Evolutionary conservation across 2,797 vertebrate species (phyloP), one percentile per base, ranked within the genome.

Genomic region (Acrossocheilus wenchowensis): DNA sequence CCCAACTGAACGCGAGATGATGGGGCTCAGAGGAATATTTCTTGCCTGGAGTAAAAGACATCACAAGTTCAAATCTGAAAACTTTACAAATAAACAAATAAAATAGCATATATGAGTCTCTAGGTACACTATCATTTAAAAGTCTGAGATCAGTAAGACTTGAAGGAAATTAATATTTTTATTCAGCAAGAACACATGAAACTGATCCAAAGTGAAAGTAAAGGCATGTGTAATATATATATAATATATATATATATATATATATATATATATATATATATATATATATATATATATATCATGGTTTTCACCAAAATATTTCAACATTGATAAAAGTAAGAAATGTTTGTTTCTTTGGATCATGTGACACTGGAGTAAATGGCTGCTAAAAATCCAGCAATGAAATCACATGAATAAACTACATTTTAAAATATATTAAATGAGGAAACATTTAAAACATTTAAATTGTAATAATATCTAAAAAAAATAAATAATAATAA

Each of bases 1-100:
- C 54, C 54, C 1, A 43, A 62, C 2, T 62, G 77, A 62, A 62
- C 0, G 2, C 0, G 8, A 78, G 77, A 43, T 48, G 71, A 60
- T 78, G 71, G 23, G 71, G 41, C 23, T 73, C n/a, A 15, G 43
- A 48, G 43, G 23, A 41, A 60, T 43, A 62, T 77, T 52, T 77
- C 5, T 52, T 52, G 48, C 17, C 73, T 36, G 9, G 17, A 75
- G 73, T 34, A 75, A 75, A 5, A 75, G 0, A 5, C 26, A 30
- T 21, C 15, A 50, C 8, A 34, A 34, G 73, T 52, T 21, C 4
- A 52, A 19, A 50, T 10, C 26, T 52, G 11, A 50, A 77, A 52
- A 77, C 19, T 1, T 77, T 34, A 52, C 30, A 77, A 77, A 74
- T 74, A 74, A 73, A 73, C 43, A 48, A 48, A 74, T 74, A 48